These are phyloP conservation scores for Poecilobothrus nobilitatus DNA, from an alignment of 2,888 invertebrate species.

Conservation along the genomic window DNA sequence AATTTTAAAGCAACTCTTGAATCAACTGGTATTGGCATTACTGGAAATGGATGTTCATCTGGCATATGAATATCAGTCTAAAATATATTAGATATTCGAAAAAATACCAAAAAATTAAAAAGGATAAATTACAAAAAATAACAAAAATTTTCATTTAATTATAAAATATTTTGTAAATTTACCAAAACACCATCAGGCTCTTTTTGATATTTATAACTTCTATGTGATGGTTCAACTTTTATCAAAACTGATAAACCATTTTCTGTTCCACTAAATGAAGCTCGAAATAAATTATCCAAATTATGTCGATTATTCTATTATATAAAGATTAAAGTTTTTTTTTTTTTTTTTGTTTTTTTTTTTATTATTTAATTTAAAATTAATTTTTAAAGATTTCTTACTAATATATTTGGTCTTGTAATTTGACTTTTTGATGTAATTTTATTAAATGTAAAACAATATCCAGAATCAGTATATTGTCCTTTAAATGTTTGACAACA, in stretches of 20 bases:
- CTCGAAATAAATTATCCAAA: not conserved
- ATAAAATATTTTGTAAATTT: not conserved
- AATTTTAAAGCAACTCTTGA: not conserved
- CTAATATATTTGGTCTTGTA: not conserved
- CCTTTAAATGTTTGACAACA: constrained; percentile 46
- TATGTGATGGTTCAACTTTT: not conserved
- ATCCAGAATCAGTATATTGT: constrained; percentile 43
- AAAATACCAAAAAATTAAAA: no score
- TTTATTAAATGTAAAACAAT: constrained; percentile 46
- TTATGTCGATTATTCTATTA: not conserved
- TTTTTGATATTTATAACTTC: not conserved
- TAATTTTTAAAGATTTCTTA: not conserved
- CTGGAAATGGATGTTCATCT: not conserved
- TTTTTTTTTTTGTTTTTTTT: no score
- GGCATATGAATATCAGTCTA: not conserved
- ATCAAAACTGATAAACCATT: not conserved
- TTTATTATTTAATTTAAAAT: no score
- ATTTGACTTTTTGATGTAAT: not conserved
- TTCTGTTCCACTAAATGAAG: not conserved
- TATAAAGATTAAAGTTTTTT: not conserved
- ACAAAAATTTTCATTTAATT: no score
- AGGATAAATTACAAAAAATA: no score
- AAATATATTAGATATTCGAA: no score
- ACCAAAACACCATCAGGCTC: not conserved
- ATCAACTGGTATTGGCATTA: not conserved